Evolutionary conservation across 1,140 invertebrate genomes (phyloP).

Genomic region (Samia ricini): DNA sequence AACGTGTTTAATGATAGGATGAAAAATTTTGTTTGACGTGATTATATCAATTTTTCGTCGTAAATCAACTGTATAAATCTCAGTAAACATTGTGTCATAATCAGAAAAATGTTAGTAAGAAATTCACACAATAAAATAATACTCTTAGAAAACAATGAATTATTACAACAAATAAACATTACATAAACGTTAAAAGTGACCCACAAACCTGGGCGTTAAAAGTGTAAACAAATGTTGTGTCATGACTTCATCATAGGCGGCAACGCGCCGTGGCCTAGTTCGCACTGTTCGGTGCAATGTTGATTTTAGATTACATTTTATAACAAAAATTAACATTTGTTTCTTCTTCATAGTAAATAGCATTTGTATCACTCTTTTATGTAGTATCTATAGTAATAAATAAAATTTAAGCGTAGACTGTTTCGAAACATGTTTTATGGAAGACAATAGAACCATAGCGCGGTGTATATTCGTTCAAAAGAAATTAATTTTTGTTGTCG

Average conservation of each 20-base stretch:
- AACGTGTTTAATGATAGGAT: too few relatives aligned
- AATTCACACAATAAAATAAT: background rate
- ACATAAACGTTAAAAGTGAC: slow-evolving; percentile 1
- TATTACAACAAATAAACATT: background rate
- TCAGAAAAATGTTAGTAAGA: background rate
- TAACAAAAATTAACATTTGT: background rate
- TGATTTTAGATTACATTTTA: background rate
- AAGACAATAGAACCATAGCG: too few relatives aligned
- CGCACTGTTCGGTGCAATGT: background rate
- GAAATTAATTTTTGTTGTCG: too few relatives aligned
- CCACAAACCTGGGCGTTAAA: background rate
- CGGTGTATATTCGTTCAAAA: too few relatives aligned
- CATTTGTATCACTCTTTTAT: background rate
- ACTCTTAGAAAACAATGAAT: background rate
- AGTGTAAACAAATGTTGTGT: background rate
- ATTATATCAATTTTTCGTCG: too few relatives aligned
- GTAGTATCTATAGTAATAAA: too few relatives aligned
- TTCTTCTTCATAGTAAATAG: background rate
- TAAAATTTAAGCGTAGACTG: too few relatives aligned
- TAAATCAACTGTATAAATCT: background rate
- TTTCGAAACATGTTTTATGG: too few relatives aligned
- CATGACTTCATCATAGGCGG: background rate
- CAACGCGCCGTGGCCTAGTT: background rate
- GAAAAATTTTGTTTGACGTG: too few relatives aligned
- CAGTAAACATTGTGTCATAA: background rate